phyloP scores from a whole-genome alignment of 2,797 vertebrate species.

The Lepus townsendii region DNA sequence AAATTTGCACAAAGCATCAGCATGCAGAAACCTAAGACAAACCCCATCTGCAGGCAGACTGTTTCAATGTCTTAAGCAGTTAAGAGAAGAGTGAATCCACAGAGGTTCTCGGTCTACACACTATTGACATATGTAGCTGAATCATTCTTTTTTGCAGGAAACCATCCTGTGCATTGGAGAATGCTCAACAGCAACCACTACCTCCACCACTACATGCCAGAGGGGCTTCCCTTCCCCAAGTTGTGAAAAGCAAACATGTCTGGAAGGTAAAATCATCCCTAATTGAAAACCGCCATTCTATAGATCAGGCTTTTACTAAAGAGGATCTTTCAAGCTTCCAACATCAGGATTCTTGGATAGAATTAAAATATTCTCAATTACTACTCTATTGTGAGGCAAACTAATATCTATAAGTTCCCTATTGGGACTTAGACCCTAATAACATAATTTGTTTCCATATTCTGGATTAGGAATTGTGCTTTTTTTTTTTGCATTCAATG shows the following conservation, averaged over 20 bases:
- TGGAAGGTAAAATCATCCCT: not conserved
- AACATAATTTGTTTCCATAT: conserved; percentile 23
- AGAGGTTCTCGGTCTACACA: not conserved
- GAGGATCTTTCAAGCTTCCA: not conserved
- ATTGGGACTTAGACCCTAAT: not conserved
- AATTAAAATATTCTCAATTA: conserved; percentile 14
- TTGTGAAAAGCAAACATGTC: not conserved
- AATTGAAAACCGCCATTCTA: not conserved
- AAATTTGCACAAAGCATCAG: not conserved
- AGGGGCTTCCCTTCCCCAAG: not conserved
- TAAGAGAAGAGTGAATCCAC: not conserved
- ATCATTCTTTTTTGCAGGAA: not conserved
- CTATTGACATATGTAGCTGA: no score
- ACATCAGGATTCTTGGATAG: conserved; percentile 1
- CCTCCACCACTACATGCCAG: not conserved
- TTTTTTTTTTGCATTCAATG: not conserved
- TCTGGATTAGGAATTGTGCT: not conserved
- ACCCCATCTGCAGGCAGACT: not conserved
- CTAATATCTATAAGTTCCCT: conserved; percentile 12
- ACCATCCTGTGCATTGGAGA: not conserved
- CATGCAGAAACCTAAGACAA: not conserved
- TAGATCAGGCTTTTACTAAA: conserved; percentile 11
- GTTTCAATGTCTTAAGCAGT: not conserved
- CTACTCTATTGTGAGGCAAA: conserved; percentile 29
- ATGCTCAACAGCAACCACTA: not conserved